A percentile compares a stretch with the other conserved stretches of the same genome.
These are phyloP conservation scores for Cylindroiulus punctatus DNA, from an alignment of 2,888 invertebrate species.

Conservation along the genomic window DNA sequence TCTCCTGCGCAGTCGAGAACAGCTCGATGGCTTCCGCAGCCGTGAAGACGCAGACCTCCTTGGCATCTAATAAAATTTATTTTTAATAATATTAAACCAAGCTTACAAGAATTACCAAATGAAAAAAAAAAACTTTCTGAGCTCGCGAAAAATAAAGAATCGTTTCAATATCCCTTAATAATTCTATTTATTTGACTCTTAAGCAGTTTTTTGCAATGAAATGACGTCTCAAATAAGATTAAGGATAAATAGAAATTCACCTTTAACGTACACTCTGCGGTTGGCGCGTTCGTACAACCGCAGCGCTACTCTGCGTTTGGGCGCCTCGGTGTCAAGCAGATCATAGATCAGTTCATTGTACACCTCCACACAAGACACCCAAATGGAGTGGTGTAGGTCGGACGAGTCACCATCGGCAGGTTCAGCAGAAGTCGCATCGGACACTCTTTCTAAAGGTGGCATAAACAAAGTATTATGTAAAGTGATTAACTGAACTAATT, in stretches of 20 bases:
- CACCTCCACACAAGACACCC: conserved; percentile 90
- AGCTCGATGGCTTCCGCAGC: conserved; percentile 84
- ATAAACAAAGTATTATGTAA: neutral
- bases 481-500: too few relatives aligned
- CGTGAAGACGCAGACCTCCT: conserved; percentile 71
- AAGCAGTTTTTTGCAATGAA: too few relatives aligned
- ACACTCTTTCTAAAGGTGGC: neutral
- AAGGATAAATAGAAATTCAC: conserved; percentile 58
- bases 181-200: too few relatives aligned
- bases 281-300: conserved; percentile 63
- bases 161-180: too few relatives aligned
- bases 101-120: too few relatives aligned
- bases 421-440: neutral
- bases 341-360: conserved; percentile 93
- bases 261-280: neutral
- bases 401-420: neutral
- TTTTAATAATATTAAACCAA: too few relatives aligned
- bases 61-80: conserved; percentile 42
- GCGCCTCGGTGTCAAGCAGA: conserved; percentile 70
- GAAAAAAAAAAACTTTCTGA: too few relatives aligned
- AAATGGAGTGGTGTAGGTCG: conserved; percentile 66
- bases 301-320: conserved; percentile 66
- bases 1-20: conserved; percentile 79
- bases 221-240: too few relatives aligned
- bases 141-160: too few relatives aligned